phyloP scores from a whole-genome alignment of 1,140 invertebrate genomes.

The Pomacea maculata region DNA sequence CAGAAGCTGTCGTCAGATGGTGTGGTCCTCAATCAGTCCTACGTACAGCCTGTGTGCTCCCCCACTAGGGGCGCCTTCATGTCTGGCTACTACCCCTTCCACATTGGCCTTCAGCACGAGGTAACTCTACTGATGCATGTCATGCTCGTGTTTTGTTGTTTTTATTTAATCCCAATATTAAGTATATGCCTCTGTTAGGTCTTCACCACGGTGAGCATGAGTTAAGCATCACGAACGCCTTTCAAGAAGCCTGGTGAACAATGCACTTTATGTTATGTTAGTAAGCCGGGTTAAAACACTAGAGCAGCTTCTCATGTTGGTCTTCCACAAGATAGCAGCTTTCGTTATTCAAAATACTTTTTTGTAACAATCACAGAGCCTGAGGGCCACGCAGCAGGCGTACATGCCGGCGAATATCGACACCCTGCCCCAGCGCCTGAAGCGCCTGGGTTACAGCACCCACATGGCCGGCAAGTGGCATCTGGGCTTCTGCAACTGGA shows the following conservation, averaged over 20 bases:
- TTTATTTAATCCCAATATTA: too few relatives aligned
- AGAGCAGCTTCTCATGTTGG: too few relatives aligned
- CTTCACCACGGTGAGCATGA: too few relatives aligned
- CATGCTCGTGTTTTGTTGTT: too few relatives aligned
- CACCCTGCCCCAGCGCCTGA: slow-evolving; percentile 80
- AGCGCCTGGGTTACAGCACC: slow-evolving; percentile 80
- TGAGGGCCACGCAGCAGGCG: slow-evolving; percentile 77
- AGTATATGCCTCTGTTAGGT: too few relatives aligned
- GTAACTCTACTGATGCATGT: background rate
- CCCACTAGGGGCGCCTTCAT: slow-evolving; percentile 79
- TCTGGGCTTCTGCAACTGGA: slow-evolving; percentile 67
- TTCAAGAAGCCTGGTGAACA: too few relatives aligned
- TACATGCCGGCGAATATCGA: slow-evolving; percentile 77
- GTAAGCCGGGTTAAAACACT: too few relatives aligned
- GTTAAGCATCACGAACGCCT: too few relatives aligned
- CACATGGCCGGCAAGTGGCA: slow-evolving; percentile 84
- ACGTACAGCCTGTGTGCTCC: slow-evolving; percentile 20
- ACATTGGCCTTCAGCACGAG: slow-evolving; percentile 71
- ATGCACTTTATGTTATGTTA: too few relatives aligned
- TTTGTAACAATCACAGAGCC: slow-evolving; percentile 42
- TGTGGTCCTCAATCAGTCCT: slow-evolving; percentile 6
- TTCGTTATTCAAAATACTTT: too few relatives aligned
- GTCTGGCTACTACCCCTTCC: slow-evolving; percentile 87
- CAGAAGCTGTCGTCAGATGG: slow-evolving; percentile 6
- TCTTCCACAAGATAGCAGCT: too few relatives aligned